Evolutionary conservation across 2,113 vertebrate species (phyloP).

Genomic region (Spea bombifrons): DNA sequence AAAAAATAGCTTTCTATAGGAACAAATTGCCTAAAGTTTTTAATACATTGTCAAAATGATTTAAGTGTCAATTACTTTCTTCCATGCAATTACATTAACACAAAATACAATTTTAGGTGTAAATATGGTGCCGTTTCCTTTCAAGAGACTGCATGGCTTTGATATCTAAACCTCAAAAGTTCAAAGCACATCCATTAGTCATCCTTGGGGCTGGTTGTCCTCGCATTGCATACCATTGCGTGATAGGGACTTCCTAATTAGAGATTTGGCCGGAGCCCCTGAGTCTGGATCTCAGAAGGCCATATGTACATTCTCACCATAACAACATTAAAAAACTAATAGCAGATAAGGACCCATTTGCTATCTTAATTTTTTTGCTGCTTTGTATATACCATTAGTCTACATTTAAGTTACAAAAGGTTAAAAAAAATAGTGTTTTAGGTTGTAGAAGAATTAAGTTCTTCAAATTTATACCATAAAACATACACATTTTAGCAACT

Average conservation of each 20-base stretch:
- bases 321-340: slow-evolving; percentile 1
- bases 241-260: slow-evolving; percentile 40
- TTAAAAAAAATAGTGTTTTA: too few species aligned
- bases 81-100: neutral
- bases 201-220: slow-evolving; percentile 42
- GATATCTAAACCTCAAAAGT: slow-evolving; percentile 39
- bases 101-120: neutral
- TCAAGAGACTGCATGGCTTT: slow-evolving; percentile 25
- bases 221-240: slow-evolving; percentile 34
- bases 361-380: neutral
- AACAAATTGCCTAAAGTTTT: too few species aligned
- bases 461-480: too few species aligned
- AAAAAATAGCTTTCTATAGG: too few species aligned
- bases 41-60: too few species aligned
- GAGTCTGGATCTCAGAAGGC: slow-evolving; percentile 25
- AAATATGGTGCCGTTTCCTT: slow-evolving; percentile 10
- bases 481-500: too few species aligned
- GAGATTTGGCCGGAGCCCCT: slow-evolving; percentile 42
- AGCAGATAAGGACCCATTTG: slow-evolving; percentile 16
- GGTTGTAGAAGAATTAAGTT: too few species aligned
- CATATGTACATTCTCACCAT: slow-evolving; percentile 26
- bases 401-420: too few species aligned
- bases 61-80: too few species aligned
- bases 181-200: slow-evolving; percentile 40
- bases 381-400: neutral